These are phyloP conservation scores for Liopterus haemorrhoidalis DNA, from an alignment of 2,888 invertebrate species.

Conservation along the genomic window DNA sequence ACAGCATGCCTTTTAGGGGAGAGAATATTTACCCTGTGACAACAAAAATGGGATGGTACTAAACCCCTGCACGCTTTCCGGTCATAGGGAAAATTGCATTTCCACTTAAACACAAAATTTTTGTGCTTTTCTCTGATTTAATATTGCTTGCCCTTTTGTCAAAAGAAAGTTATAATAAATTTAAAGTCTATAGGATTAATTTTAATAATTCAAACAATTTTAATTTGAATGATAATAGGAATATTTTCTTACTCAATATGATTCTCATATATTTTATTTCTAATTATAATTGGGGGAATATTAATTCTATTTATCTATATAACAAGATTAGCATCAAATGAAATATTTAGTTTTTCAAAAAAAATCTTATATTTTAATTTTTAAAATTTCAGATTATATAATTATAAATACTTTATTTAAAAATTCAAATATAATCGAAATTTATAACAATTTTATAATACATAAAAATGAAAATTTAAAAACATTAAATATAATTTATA, in stretches of 20 bases:
- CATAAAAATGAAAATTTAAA: slow-evolving; percentile 42
- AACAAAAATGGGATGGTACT: no score
- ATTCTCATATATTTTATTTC: slow-evolving; percentile 57
- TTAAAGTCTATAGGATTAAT: slow-evolving; percentile 50
- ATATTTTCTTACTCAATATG: slow-evolving; percentile 51
- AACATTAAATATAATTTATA: slow-evolving; percentile 52
- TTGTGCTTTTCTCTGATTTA: slow-evolving; percentile 62
- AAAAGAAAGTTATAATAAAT: slow-evolving; percentile 37
- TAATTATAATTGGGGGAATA: slow-evolving; percentile 59
- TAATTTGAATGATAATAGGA: slow-evolving; percentile 48
- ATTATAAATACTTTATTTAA: slow-evolving; percentile 28
- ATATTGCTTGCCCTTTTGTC: no score
- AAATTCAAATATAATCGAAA: slow-evolving; percentile 40
- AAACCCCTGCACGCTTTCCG: no score
- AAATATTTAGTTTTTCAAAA: slow-evolving; percentile 49
- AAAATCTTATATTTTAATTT: slow-evolving; percentile 40
- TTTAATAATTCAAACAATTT: slow-evolving; percentile 51
- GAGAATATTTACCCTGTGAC: no score
- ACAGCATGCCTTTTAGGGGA: no score
- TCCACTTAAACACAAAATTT: no score
- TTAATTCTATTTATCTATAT: slow-evolving; percentile 62
- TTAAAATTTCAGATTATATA: slow-evolving; percentile 39
- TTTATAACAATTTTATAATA: slow-evolving; percentile 21
- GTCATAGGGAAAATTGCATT: no score
- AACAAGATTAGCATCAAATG: slow-evolving; percentile 56